phyloP scores from a whole-genome alignment of 2,888 invertebrate species.

The Meiosimyza platycephala region DNA sequence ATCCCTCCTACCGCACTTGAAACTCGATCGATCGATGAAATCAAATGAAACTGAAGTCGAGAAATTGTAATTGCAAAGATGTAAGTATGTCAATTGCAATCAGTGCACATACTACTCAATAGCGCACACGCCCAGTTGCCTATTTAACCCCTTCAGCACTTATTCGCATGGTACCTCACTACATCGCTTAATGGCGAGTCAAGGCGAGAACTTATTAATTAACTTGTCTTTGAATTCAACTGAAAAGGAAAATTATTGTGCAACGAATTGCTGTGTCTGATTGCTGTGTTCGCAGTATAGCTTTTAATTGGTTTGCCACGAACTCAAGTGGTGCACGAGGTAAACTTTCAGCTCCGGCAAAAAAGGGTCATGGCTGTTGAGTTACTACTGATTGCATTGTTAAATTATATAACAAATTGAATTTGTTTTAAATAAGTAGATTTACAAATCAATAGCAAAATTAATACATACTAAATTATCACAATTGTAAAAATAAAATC shows the following conservation, averaged over 20 bases:
- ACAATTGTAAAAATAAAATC: neutral
- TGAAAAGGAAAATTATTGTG: conserved; percentile 28
- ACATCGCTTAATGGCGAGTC: neutral
- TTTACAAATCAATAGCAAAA: neutral
- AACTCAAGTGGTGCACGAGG: conserved; percentile 5
- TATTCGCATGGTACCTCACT: neutral
- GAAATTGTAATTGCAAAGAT: conserved; percentile 13
- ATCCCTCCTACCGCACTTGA: neutral
- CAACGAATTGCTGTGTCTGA: conserved; percentile 15
- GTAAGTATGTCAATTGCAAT: conserved; percentile 28
- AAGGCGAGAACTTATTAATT: conserved; percentile 28
- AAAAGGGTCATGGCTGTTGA: conserved; percentile 2
- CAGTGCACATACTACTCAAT: neutral
- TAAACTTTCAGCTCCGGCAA: neutral
- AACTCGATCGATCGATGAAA: conserved; percentile 12
- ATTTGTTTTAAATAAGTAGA: neutral
- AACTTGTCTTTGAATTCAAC: conserved; percentile 26
- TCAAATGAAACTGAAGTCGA: conserved; percentile 20
- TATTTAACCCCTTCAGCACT: neutral
- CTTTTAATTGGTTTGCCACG: conserved; percentile 16
- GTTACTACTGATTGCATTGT: conserved; percentile 10
- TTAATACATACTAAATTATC: neutral
- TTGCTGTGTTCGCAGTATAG: conserved; percentile 1
- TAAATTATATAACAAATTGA: neutral
- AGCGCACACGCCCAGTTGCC: neutral